Base-by-base conservation (phyloP, 1,140 invertebrate species). In the Leptoteleia sp. region DNA sequence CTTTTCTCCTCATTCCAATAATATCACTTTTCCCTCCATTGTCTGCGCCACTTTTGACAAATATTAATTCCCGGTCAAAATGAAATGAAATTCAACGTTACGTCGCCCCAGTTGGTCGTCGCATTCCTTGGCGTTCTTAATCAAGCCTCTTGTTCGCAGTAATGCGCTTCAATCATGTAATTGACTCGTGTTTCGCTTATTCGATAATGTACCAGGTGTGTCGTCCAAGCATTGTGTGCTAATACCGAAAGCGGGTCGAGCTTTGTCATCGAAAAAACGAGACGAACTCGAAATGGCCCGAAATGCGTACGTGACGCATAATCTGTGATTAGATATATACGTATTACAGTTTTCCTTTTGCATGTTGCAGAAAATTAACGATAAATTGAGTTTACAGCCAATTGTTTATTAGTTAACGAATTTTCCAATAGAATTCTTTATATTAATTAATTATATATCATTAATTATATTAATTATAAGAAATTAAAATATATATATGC, bases 161-260 rank as follows among this genome's bases (percentile, higher is more conserved):
- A 50, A 73, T 70, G 57, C 42, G 42, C 57, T 67, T 52, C 52
- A 62, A 75, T 71, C 71, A 61, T 71, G 71, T 71, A 75, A 71
- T 76, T 65, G 61, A 59, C 57, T 70, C 77, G 37, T 67, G 71
- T 76, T 71, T 68, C 59, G 54, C 65, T 70, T 59, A 75, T 71
- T 59, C 65, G 72, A 68, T 76, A 76, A 76, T 76, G 13, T 57
- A 79, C 57, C 64, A 68, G 77, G 77, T 75, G 77, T 79, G 77
- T 79, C 76, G 64, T 50, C 52, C 35, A 47, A 55, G 65, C 64
- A 84, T 84, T 84, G 82, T 84, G 79, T 84, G 81, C 64, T 82
- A 81, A 84, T 84, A 59, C 29, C 29, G 15, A 33, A 68, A 54
- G 38, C 42, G 61, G 71, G 42, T 67, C 50, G 45, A 61, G 52